phyloP scores from a whole-genome alignment of 2,113 vertebrate genomes.

The Heliornis fulica region DNA sequence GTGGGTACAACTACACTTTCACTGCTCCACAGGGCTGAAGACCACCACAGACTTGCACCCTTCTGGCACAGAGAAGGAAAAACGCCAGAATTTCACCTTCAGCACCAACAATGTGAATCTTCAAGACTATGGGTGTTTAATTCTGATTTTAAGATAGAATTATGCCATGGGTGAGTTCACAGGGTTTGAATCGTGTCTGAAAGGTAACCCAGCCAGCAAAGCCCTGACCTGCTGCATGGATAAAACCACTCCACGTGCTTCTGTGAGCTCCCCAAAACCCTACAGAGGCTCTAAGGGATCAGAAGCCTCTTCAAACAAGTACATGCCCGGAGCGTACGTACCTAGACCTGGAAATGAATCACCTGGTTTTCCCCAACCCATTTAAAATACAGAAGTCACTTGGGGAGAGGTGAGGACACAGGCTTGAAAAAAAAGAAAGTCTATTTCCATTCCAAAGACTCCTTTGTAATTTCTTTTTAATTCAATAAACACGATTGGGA shows the following conservation, averaged over 20 bases:
- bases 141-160: background rate
- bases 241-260: background rate
- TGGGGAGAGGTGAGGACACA: background rate
- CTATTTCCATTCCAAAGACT: background rate
- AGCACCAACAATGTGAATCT: fast-evolving
- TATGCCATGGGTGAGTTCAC: background rate
- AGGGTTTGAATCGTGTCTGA: background rate
- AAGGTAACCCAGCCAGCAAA: background rate
- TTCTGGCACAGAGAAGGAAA: background rate
- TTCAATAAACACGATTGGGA: background rate
- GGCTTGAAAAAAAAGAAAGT: background rate
- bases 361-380: background rate
- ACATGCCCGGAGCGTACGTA: no score
- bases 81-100: background rate
- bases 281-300: background rate
- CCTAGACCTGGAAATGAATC: background rate
- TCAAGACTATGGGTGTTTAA: background rate
- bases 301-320: background rate
- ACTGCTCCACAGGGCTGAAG: background rate
- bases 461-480: background rate
- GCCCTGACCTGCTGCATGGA: background rate
- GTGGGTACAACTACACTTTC: background rate
- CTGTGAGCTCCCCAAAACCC: background rate
- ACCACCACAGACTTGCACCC: background rate
- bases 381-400: background rate